phyloP scores from a whole-genome alignment of 1,140 invertebrate species.

The Nasonia vitripennis region DNA sequence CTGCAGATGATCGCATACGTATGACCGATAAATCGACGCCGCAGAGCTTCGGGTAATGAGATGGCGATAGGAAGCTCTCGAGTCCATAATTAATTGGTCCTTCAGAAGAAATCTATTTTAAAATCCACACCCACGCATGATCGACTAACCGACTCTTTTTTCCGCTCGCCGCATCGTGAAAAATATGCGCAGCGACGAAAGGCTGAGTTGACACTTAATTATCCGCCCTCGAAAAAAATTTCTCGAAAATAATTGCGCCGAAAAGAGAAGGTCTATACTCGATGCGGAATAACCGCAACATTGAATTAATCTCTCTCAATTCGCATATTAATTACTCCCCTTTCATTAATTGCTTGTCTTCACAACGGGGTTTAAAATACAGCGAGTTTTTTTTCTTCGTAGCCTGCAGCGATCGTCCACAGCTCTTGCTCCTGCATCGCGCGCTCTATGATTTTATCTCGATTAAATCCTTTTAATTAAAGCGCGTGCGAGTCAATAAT shows the following conservation, averaged over 20 bases:
- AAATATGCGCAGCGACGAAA: not conserved
- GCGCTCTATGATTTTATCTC: not conserved
- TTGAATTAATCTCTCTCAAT: too few relatives aligned
- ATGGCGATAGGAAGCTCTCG: not conserved
- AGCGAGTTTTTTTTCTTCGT: too few relatives aligned
- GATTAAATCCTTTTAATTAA: constrained; percentile 2
- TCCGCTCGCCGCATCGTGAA: not conserved
- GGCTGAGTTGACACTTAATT: constrained; percentile 5
- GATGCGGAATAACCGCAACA: too few relatives aligned
- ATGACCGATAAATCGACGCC: constrained; percentile 28
- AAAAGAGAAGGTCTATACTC: too few relatives aligned
- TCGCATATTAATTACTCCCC: too few relatives aligned
- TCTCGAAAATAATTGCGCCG: too few relatives aligned
- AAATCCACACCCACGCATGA: not conserved
- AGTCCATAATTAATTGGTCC: constrained; percentile 35
- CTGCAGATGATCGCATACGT: not conserved
- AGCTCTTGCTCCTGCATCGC: too few relatives aligned
- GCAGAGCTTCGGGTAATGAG: constrained; percentile 16
- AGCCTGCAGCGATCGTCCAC: not conserved
- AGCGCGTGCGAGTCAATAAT: not conserved
- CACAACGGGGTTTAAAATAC: not conserved
- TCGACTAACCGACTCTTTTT: constrained; percentile 16
- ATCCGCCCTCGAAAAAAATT: not conserved
- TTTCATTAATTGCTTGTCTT: not conserved
- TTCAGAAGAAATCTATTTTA: constrained; percentile 26